These are phyloP conservation scores for Discoglossus pictus DNA, from an alignment of 2,797 vertebrate genomes.

Conservation along the genomic window DNA sequence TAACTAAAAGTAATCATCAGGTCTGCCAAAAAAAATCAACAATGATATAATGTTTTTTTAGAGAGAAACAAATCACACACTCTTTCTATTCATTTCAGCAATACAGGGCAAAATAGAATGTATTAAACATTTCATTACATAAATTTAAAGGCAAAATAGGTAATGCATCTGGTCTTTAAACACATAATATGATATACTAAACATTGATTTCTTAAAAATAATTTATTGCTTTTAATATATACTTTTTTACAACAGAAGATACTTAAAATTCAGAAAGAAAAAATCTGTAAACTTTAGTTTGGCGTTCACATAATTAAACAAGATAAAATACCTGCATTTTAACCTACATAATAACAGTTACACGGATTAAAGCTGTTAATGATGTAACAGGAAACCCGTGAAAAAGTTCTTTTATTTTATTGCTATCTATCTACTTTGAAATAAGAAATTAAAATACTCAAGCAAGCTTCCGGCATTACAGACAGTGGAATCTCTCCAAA, in stretches of 20 bases:
- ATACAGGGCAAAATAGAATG: constrained; percentile 67
- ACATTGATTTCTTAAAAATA: constrained; percentile 98
- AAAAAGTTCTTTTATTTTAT: constrained; percentile 86
- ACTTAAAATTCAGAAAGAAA: constrained; percentile 91
- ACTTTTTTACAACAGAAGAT: constrained; percentile 94
- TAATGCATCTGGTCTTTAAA: constrained; percentile 89
- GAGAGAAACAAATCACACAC: constrained; percentile 56
- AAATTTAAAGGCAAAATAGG: constrained; percentile 86
- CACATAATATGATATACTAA: constrained; percentile 95
- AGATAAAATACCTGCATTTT: constrained; percentile 83
- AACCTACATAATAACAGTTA: constrained; percentile 82
- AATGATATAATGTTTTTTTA: constrained; percentile 57
- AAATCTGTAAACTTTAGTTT: constrained; percentile 99
- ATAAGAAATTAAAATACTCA: constrained; percentile 72
- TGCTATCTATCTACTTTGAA: constrained; percentile 92
- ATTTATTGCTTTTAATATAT: constrained; percentile 98
- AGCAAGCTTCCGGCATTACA: constrained; percentile 73
- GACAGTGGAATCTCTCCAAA: constrained; percentile 75
- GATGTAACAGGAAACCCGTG: constrained; percentile 82
- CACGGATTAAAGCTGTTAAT: constrained; percentile 82
- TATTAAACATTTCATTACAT: constrained; percentile 71
- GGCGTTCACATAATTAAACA: constrained; percentile 93
- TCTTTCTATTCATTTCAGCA: constrained; percentile 67
- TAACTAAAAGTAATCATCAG: constrained; percentile 64
- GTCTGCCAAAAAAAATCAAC: constrained; percentile 58